Percentiles rank a stretch among this genome's conserved stretches.
phyloP scores from a whole-genome alignment of 2,797 vertebrate genomes.

The Cygnus olor region DNA sequence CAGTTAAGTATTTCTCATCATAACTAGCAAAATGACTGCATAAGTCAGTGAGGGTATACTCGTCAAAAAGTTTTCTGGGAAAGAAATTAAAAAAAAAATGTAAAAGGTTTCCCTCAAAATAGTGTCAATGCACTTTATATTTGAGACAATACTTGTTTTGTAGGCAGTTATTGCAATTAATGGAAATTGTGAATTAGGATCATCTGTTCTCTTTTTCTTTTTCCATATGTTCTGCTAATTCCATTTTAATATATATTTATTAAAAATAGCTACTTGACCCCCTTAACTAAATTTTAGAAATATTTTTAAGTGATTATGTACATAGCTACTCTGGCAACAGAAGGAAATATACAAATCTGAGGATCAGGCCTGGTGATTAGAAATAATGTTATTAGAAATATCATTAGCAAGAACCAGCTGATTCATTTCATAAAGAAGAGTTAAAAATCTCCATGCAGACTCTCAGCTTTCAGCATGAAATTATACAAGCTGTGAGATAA shows the following conservation, averaged over 20 bases:
- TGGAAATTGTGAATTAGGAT: background rate
- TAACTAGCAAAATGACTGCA: constrained; percentile 1
- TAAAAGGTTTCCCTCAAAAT: constrained; percentile 59
- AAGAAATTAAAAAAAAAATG: constrained; percentile 25
- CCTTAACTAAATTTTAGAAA: background rate
- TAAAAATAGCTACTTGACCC: background rate
- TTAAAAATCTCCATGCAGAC: background rate
- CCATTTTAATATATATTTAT: background rate
- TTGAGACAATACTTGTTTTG: constrained; percentile 9
- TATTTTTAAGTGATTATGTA: background rate
- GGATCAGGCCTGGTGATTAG: background rate
- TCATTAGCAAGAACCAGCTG: background rate
- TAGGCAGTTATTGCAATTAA: background rate
- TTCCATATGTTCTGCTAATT: background rate
- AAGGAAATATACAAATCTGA: background rate
- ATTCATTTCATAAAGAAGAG: background rate
- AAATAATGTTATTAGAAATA: background rate
- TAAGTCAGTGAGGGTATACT: constrained; percentile 12
- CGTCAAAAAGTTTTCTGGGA: constrained; percentile 1
- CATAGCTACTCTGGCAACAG: background rate
- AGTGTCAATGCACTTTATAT: background rate
- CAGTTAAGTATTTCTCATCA: background rate
- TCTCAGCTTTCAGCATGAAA: background rate
- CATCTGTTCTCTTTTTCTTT: background rate
- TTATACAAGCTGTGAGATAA: background rate